Percentiles rank a stretch among this genome's conserved stretches.
phyloP scores from a whole-genome alignment of 1,140 invertebrate genomes.

The Cydia strobilella region DNA sequence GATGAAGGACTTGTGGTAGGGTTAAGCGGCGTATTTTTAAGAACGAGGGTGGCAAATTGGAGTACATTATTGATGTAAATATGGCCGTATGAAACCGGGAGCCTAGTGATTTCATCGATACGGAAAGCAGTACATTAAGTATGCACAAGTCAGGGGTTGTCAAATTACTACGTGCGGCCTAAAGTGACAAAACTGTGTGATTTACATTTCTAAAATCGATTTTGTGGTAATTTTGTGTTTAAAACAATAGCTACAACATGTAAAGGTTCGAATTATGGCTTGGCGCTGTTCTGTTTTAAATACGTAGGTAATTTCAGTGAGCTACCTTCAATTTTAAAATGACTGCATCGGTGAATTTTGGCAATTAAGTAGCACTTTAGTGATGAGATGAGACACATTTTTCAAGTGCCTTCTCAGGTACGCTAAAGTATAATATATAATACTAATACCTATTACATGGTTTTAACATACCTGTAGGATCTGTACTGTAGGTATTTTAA shows the following conservation, averaged over 20 bases:
- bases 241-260: not conserved
- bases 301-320: no score
- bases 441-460: no score
- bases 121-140: constrained; percentile 23
- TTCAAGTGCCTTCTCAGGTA: no score
- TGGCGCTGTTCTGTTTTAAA: no score
- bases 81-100: constrained; percentile 49
- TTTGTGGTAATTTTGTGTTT: not conserved
- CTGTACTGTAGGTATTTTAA: no score
- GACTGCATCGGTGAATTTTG: no score
- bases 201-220: constrained; percentile 20
- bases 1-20: constrained; percentile 72
- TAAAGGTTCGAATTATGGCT: no score
- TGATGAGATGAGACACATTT: no score
- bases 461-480: no score
- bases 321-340: no score
- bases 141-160: constrained; percentile 10
- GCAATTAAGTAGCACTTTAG: no score
- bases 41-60: constrained; percentile 50
- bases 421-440: no score
- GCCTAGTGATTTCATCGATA: constrained; percentile 17
- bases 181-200: constrained; percentile 25
- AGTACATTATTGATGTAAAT: constrained; percentile 66
- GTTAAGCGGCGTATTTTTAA: constrained; percentile 67
- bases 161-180: constrained; percentile 3